Percentiles rank a stretch among this genome's conserved stretches.
phyloP scores from a whole-genome alignment of 1,140 invertebrate genomes.

The Zaprionus taronus region DNA sequence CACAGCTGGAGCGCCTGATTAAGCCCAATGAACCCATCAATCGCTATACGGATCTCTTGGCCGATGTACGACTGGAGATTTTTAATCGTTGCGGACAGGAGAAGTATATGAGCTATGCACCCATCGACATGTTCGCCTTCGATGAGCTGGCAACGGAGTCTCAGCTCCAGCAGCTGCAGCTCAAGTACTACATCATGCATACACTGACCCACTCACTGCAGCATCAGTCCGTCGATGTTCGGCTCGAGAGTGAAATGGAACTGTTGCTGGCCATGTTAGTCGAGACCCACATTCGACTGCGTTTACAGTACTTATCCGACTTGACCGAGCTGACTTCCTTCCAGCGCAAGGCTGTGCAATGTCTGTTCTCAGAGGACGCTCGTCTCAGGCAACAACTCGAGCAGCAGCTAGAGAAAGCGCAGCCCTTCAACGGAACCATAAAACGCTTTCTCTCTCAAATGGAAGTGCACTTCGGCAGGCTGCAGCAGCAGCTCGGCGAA shows the following conservation, averaged over 20 bases:
- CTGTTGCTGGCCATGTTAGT: conserved; percentile 50
- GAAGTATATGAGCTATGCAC: conserved; percentile 36
- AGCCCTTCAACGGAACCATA: not conserved
- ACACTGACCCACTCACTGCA: conserved; percentile 21
- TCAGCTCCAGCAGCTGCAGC: conserved; percentile 47
- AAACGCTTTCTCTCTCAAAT: conserved; percentile 23
- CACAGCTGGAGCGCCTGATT: conserved; percentile 18
- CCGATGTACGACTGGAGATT: conserved; percentile 54
- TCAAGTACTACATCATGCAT: conserved; percentile 58
- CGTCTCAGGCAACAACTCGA: conserved; percentile 28
- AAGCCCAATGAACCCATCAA: conserved; percentile 40
- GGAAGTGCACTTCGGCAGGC: conserved; percentile 31
- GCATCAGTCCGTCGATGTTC: not conserved
- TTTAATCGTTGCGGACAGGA: conserved; percentile 37
- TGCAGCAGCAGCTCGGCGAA: conserved; percentile 20
- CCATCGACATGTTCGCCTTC: conserved; percentile 42
- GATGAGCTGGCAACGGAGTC: conserved; percentile 26
- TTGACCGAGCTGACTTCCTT: conserved; percentile 31
- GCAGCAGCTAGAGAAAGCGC: conserved; percentile 9
- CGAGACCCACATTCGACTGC: conserved; percentile 62
- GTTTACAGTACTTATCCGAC: conserved; percentile 49
- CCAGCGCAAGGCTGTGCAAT: conserved; percentile 35
- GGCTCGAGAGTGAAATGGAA: conserved; percentile 29
- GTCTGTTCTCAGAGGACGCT: conserved; percentile 23
- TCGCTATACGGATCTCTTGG: conserved; percentile 46